Evolutionary conservation across 2,888 invertebrate species (phyloP), one percentile per base, ranked within the genome.

Genomic region (Drosophila anomelani): DNA sequence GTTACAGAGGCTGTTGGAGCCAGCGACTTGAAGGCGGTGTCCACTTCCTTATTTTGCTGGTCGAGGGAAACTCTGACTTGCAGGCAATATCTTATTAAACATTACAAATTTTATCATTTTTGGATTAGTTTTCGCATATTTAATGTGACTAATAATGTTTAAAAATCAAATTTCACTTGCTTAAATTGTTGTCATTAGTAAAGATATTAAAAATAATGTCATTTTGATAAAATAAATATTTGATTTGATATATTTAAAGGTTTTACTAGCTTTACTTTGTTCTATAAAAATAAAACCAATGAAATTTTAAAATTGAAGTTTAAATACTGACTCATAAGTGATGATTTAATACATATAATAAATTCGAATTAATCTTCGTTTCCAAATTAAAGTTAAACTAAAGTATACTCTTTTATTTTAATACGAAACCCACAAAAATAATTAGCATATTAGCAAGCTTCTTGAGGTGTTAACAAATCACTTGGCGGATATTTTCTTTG

Each of bases 401-500:
- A 51, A 15, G 38, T 26, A 29, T 12, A 12, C 6, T n/a, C n/a
- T 36, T n/a, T 36, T 36, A 15, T 53, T 34, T 36, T 0, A 53
- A 23, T 23, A 20, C 3, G 15, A 6, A 36, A 53, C 0, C 15
- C 20, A 12, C 10, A 20, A 3, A 38, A 58, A 26, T 41, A 46
- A 67, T 67, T 67, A 54, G 39, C 68, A 67, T 54, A 64, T 46
- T 51, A 71, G 41, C 26, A 68, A 61, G 61, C 41, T 60, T 60
- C 43, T 55, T 47, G 46, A 49, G 58, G 32, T 49, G 75, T 32
- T 32, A 77, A 76, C 44, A 54, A 38, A 12, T 9, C 32, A 56
- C 47, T 57, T 71, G 54, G 41, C 20, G 53, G 26, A 43, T 53
- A 29, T 34, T 15, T 17, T 10, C 38, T 62, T 74, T 75, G 59